Percentiles rank a stretch among this genome's conserved stretches.
phyloP scores from a whole-genome alignment of 37 sponge, comb jelly and placozoan species.

The Aplysina aerophoba region DNA sequence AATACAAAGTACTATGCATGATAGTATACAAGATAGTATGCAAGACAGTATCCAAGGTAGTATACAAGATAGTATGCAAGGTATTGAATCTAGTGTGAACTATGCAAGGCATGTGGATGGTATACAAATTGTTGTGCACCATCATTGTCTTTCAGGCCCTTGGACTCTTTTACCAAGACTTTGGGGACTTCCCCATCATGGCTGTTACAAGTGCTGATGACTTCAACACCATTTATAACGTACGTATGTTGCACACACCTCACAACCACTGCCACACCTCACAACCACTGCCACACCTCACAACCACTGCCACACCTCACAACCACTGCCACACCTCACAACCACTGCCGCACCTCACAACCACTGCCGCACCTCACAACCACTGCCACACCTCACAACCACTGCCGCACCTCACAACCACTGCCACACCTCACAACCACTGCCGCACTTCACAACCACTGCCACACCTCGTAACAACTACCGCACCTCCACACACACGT shows the following conservation, averaged over 20 bases:
- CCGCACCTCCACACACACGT: background rate
- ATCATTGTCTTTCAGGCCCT: conserved; percentile 40
- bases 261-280: background rate
- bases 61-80: too few species aligned
- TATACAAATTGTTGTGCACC: background rate
- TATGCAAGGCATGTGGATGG: background rate
- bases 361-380: background rate
- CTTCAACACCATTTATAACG: conserved; percentile 34
- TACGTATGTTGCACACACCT: background rate
- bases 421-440: background rate
- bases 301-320: background rate
- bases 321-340: background rate
- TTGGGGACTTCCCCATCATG: conserved; percentile 75
- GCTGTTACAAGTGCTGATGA: conserved; percentile 1
- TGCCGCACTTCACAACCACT: background rate
- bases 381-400: background rate
- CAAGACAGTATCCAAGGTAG: too few species aligned
- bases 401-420: background rate
- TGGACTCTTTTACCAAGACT: conserved; percentile 50
- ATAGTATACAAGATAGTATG: too few species aligned
- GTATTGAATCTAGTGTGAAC: too few species aligned
- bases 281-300: background rate
- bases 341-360: background rate
- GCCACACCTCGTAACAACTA: too few species aligned
- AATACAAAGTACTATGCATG: too few species aligned